Evolutionary conservation across 2,113 vertebrate species (phyloP).

Genomic region (Sardina pilchardus): DNA sequence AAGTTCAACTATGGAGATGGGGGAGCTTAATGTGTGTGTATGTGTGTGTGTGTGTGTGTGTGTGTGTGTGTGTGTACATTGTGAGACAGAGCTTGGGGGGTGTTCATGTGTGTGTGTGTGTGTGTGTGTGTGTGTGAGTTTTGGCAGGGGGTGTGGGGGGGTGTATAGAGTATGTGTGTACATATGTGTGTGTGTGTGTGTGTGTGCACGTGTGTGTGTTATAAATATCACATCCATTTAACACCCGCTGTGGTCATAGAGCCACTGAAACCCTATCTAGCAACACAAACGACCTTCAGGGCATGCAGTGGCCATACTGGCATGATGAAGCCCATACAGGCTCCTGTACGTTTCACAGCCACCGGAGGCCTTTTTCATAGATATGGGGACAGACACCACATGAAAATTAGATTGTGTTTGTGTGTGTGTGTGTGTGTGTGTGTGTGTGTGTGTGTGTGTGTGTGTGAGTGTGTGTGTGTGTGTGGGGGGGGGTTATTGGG

Average conservation of each 20-base stretch:
- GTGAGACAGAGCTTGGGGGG: no score
- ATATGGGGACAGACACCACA: not conserved
- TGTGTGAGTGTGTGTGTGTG: not conserved
- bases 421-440: not conserved
- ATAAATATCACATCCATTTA: not conserved
- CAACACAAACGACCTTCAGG: conserved; percentile 57
- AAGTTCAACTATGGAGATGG: not conserved
- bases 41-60: not conserved
- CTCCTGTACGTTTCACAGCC: not conserved
- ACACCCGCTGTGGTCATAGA: not conserved
- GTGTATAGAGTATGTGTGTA: not conserved
- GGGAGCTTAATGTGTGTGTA: not conserved
- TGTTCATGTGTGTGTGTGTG: not conserved
- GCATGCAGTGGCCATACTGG: not conserved
- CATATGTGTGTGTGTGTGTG: not conserved
- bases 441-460: not conserved
- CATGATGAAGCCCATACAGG: not conserved
- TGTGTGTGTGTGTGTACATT: not conserved
- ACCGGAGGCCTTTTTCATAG: not conserved
- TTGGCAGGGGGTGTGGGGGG: not conserved
- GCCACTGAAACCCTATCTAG: conserved; percentile 53
- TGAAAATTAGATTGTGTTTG: not conserved
- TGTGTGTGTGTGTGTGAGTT: not conserved
- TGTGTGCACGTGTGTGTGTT: not conserved
- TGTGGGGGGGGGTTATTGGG: no score